Conservation (phyloP, 2,888 invertebrate species). For the Opisthograptis luteolata region DNA sequence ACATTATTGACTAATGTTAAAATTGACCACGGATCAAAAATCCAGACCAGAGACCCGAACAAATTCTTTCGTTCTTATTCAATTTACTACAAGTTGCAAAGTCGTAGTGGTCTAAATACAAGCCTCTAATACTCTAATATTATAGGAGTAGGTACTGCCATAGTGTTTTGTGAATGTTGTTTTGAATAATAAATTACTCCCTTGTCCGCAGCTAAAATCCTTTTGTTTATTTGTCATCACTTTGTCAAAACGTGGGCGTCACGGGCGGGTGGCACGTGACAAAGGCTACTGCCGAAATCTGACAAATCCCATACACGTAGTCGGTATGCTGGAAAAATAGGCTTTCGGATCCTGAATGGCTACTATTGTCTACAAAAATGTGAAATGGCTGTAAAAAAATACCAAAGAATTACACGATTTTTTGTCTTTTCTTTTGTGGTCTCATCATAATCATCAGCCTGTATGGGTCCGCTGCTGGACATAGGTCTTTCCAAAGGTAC, state of each 20-base stretch:
- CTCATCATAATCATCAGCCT: too few relatives aligned
- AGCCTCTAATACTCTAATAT: too few relatives aligned
- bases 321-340: conserved; percentile 3
- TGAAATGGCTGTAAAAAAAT: not conserved
- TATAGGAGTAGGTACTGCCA: not conserved
- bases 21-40: too few relatives aligned
- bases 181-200: conserved; percentile 8
- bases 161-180: not conserved
- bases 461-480: too few relatives aligned
- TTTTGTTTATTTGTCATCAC: conserved; percentile 16
- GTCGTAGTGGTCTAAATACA: too few relatives aligned
- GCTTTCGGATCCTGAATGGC: not conserved
- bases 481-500: too few relatives aligned
- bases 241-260: conserved; percentile 6
- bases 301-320: conserved; percentile 11
- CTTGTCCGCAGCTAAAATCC: conserved; percentile 11
- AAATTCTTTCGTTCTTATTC: too few relatives aligned
- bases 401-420: too few relatives aligned
- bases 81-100: too few relatives aligned
- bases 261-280: conserved; percentile 4
- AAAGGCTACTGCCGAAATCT: conserved; percentile 20
- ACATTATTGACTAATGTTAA: too few relatives aligned
- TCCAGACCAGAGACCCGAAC: too few relatives aligned
- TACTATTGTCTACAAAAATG: not conserved
- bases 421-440: too few relatives aligned